Conservation (phyloP, 1,140 invertebrate genomes). For the Tetraneura akinire region DNA sequence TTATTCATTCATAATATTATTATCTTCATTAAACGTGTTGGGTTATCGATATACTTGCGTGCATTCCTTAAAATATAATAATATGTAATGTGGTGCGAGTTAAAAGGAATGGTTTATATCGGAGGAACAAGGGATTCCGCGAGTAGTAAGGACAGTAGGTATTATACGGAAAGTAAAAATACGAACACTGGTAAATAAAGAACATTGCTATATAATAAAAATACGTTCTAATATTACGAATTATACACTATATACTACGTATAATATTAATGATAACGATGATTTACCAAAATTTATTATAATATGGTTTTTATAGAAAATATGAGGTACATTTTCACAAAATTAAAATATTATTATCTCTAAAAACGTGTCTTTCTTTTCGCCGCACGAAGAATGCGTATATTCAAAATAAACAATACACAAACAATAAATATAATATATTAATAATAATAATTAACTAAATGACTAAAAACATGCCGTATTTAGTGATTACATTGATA, state of each 20-base stretch:
- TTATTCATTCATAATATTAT: too few relatives aligned
- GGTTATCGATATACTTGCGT: too few relatives aligned
- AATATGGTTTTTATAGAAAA: neutral
- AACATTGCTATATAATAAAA: neutral
- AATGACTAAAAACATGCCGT: too few relatives aligned
- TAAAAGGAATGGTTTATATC: too few relatives aligned
- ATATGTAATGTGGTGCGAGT: too few relatives aligned
- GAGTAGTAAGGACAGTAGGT: too few relatives aligned
- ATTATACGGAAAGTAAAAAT: neutral
- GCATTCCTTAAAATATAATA: too few relatives aligned
- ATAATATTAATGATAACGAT: neutral
- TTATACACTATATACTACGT: neutral
- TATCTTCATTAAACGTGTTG: too few relatives aligned
- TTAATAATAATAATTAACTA: too few relatives aligned
- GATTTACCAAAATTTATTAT: neutral
- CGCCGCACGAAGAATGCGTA: neutral
- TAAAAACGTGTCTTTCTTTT: neutral
- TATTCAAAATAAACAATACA: neutral
- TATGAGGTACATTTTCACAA: neutral
- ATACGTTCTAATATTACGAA: neutral
- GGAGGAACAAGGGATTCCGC: too few relatives aligned
- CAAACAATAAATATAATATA: neutral
- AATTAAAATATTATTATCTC: neutral
- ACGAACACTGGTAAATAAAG: neutral
- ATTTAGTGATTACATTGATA: too few relatives aligned